phyloP scores from a whole-genome alignment of 2,797 vertebrate species.

The Oreochromis mossambicus region DNA sequence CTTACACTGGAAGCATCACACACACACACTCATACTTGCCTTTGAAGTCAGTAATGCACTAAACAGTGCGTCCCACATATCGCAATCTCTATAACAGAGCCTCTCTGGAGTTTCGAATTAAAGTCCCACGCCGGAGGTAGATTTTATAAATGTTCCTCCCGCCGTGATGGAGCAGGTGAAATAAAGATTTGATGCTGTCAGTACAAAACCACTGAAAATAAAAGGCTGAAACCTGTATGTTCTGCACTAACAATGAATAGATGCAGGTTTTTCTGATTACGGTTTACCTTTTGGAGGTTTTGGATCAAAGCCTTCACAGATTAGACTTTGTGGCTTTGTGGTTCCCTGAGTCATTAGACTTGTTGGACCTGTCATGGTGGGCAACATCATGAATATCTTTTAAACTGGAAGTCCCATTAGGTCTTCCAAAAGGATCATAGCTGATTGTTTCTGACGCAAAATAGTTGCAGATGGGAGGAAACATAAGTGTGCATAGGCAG shows the following conservation, averaged over 20 bases:
- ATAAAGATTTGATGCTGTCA: neutral
- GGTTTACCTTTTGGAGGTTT: neutral
- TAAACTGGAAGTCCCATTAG: neutral
- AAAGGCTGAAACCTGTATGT: neutral
- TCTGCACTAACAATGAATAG: neutral
- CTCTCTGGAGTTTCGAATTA: constrained; percentile 2
- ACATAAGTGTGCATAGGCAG: neutral
- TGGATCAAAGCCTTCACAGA: neutral
- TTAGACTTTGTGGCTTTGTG: neutral
- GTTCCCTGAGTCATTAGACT: neutral
- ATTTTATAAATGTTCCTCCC: neutral
- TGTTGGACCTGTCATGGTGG: neutral
- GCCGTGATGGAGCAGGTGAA: neutral
- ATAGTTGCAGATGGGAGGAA: constrained; percentile 21
- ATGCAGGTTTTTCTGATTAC: neutral
- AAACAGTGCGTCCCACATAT: constrained; percentile 25
- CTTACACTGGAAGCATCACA: neutral
- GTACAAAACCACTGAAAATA: neutral
- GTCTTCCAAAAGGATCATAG: neutral
- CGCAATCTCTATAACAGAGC: neutral
- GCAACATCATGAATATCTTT: neutral
- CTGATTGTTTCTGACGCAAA: constrained; percentile 16
- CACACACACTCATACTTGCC: neutral
- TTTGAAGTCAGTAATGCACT: constrained; percentile 14
- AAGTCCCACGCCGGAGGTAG: neutral